These are phyloP conservation scores for Lutjanus argentimaculatus DNA, from an alignment of 2,797 vertebrate species.

Conservation along the genomic window DNA sequence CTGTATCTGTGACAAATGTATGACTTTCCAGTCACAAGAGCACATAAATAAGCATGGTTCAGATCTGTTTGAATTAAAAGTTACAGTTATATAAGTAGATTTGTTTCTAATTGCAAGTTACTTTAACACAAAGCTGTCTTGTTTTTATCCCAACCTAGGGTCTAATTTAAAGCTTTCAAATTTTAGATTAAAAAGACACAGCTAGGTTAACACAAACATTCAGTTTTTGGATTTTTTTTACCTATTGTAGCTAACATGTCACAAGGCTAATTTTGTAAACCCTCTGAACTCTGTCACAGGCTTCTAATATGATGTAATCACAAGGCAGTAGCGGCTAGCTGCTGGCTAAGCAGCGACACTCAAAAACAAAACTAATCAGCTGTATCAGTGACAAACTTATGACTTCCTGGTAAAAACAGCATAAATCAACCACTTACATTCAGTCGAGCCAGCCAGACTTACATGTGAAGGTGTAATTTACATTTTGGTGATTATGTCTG, in stretches of 20 bases:
- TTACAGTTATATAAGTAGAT: not conserved
- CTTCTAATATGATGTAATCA: too few species aligned
- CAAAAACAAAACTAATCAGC: not conserved
- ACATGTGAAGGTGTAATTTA: not conserved
- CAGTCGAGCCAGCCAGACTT: not conserved
- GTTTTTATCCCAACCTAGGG: not conserved
- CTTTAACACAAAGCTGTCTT: not conserved
- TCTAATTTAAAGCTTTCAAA: too few species aligned
- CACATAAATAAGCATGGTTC: too few species aligned
- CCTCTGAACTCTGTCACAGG: not conserved
- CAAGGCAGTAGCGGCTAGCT: not conserved
- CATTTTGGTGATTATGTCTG: not conserved
- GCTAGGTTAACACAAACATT: not conserved
- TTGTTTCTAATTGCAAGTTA: conserved; percentile 22
- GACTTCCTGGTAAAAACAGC: not conserved
- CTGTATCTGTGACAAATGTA: not conserved
- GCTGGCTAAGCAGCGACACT: not conserved
- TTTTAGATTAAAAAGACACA: too few species aligned
- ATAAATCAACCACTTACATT: not conserved
- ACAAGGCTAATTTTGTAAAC: not conserved
- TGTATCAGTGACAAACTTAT: not conserved
- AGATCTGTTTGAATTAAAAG: not conserved
- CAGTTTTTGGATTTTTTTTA: not conserved
- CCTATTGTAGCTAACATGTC: not conserved
- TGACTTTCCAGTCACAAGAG: not conserved